Evolutionary conservation across 2,888 invertebrate genomes (phyloP).

Genomic region (Nephrotoma guestfalica): DNA sequence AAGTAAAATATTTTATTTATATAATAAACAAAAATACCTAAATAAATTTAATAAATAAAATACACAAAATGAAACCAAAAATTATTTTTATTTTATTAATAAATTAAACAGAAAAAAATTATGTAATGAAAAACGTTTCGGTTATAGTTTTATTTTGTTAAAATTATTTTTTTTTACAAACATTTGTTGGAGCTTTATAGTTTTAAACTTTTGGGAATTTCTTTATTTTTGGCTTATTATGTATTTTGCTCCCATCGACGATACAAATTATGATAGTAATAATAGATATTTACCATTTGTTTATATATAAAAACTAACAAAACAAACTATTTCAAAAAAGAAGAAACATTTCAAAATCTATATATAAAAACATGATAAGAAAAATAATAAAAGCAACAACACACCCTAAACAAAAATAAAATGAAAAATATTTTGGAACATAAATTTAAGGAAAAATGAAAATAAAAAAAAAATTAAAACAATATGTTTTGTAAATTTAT

Average conservation of each 20-base stretch:
- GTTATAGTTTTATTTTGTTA: background rate
- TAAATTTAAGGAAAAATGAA: conserved; percentile 15
- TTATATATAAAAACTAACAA: background rate
- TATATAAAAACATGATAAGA: background rate
- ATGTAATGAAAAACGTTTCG: background rate
- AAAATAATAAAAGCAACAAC: background rate
- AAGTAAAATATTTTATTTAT: background rate
- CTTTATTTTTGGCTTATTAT: background rate
- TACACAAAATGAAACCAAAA: background rate
- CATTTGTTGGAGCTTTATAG: background rate
- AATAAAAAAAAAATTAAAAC: conserved; percentile 23
- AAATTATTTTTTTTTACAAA: background rate
- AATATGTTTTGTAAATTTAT: conserved; percentile 29
- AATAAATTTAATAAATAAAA: background rate
- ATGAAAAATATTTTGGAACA: background rate
- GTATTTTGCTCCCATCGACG: conserved; percentile 2
- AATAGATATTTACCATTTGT: background rate
- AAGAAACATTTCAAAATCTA: background rate
- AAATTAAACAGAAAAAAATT: background rate
- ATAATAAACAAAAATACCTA: background rate
- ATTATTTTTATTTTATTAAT: background rate
- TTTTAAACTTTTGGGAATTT: background rate
- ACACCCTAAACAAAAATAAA: background rate
- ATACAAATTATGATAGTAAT: conserved; percentile 1
- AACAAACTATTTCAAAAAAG: background rate